These are phyloP conservation scores for Tachuris rubrigastra DNA, from an alignment of 2,113 vertebrate genomes.

Conservation along the genomic window DNA sequence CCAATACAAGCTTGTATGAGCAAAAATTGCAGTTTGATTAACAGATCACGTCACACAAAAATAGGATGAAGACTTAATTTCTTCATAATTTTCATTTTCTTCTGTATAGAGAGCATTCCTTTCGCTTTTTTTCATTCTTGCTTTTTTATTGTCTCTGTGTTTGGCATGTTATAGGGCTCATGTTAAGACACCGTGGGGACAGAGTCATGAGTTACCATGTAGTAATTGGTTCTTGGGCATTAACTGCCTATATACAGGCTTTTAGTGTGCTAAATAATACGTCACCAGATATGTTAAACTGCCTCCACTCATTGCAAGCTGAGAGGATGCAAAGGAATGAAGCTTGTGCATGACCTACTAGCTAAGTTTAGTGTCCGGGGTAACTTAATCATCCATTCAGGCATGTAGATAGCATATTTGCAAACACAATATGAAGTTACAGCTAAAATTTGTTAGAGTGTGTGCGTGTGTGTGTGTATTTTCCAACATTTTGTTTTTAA, in stretches of 20 bases:
- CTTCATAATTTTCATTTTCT: background rate
- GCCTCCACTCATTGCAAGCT: background rate
- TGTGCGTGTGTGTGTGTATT: background rate
- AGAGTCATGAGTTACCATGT: background rate
- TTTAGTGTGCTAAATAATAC: background rate
- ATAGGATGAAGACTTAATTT: background rate
- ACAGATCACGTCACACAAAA: background rate
- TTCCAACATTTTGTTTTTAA: background rate
- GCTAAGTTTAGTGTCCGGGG: background rate
- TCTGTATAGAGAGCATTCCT: background rate
- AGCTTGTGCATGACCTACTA: background rate
- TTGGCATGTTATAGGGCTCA: fast-evolving
- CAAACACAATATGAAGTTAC: background rate
- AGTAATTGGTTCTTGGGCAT: background rate
- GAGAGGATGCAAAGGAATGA: background rate
- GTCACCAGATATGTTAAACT: background rate
- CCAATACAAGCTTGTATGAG: background rate
- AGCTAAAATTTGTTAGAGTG: background rate
- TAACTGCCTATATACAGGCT: background rate
- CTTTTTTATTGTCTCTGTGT: background rate
- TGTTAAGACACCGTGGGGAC: background rate
- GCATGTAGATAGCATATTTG: background rate
- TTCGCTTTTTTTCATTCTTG: background rate
- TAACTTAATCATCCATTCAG: background rate
- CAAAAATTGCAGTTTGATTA: background rate